phyloP scores from a whole-genome alignment of 2,797 vertebrate genomes.

The Sebastes itinus region DNA sequence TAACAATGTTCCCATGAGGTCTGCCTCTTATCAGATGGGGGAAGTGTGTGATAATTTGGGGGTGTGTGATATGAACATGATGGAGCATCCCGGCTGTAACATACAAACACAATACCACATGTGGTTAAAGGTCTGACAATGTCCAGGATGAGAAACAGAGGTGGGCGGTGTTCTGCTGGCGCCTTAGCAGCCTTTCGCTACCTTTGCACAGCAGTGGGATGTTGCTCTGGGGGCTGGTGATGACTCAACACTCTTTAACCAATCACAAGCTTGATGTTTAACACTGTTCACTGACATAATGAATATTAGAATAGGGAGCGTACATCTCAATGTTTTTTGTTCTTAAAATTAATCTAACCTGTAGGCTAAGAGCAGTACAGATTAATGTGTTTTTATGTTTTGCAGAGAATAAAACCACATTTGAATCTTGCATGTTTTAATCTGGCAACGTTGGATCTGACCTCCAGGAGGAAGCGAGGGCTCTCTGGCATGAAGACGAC shows the following conservation, averaged over 20 bases:
- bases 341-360: background rate
- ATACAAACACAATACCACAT: slow-evolving; percentile 71
- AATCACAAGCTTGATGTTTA: slow-evolving; percentile 46
- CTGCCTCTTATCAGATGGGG: slow-evolving; percentile 36
- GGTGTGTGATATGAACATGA: slow-evolving; percentile 28
- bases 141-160: slow-evolving; percentile 51
- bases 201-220: slow-evolving; percentile 71
- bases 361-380: background rate
- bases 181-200: slow-evolving; percentile 65
- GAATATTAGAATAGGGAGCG: background rate
- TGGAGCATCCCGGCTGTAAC: slow-evolving; percentile 53
- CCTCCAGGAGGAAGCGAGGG: slow-evolving; percentile 96
- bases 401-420: background rate
- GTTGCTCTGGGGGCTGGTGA: slow-evolving; percentile 55
- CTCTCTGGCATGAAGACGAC: slow-evolving; percentile 97
- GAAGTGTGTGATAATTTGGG: slow-evolving; percentile 43
- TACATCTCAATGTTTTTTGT: background rate
- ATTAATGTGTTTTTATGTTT: background rate
- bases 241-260: slow-evolving; percentile 59
- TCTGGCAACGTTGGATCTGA: slow-evolving; percentile 66
- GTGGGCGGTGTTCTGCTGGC: slow-evolving; percentile 50
- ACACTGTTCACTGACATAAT: background rate
- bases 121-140: slow-evolving; percentile 64
- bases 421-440: background rate
- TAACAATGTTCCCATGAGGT: slow-evolving; percentile 40